Conservation (phyloP, 2,888 invertebrate species). For the Calephelis perditalis region DNA sequence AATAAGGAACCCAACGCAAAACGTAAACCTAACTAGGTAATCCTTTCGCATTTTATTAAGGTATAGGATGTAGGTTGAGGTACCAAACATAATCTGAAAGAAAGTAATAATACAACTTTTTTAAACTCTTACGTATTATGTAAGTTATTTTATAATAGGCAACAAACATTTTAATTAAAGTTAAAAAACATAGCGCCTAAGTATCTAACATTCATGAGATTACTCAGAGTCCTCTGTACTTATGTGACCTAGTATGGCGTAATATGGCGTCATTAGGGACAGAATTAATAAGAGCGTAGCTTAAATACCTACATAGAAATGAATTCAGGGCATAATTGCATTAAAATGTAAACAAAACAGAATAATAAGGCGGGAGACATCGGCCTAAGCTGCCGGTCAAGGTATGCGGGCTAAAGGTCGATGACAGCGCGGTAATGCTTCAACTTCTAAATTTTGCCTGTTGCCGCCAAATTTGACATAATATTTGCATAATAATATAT, state of each 20-base stretch:
- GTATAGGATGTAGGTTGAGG: too few relatives aligned
- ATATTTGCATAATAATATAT: slow-evolving; percentile 16
- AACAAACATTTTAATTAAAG: slow-evolving; percentile 1
- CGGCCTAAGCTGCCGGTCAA: slow-evolving; percentile 67
- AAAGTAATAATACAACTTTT: too few relatives aligned
- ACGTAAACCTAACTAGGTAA: too few relatives aligned
- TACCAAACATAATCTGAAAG: too few relatives aligned
- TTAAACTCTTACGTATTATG: neutral
- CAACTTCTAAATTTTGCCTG: slow-evolving; percentile 34
- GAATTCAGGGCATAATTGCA: neutral
- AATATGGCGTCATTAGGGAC: slow-evolving; percentile 14
- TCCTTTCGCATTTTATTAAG: too few relatives aligned
- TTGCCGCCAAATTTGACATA: slow-evolving; percentile 55
- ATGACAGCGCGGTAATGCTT: slow-evolving; percentile 57
- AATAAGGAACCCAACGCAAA: too few relatives aligned
- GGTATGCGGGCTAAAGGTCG: slow-evolving; percentile 77
- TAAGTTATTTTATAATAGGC: neutral
- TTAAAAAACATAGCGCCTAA: slow-evolving; percentile 12
- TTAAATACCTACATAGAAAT: neutral
- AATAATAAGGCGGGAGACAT: slow-evolving; percentile 53
- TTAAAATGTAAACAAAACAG: slow-evolving; percentile 54
- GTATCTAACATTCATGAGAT: neutral
- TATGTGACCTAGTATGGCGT: slow-evolving; percentile 14
- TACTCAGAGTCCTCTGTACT: slow-evolving; percentile 15
- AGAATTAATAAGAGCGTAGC: neutral